These are phyloP conservation scores for Dallia pectoralis DNA, from an alignment of 2,797 vertebrate species.

Conservation along the genomic window DNA sequence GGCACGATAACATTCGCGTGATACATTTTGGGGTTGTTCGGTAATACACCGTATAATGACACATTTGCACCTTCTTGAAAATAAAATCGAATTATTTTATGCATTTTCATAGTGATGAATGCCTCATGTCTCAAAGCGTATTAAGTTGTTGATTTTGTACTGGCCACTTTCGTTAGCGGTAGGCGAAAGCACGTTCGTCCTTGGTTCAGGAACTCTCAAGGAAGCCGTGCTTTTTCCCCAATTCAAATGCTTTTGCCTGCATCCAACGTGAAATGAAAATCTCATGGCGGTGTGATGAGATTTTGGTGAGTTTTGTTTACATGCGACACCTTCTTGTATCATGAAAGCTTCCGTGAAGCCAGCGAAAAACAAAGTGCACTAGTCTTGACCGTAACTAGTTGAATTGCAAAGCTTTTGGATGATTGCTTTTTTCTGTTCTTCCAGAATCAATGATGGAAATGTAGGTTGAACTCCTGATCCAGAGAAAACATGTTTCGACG, in stretches of 20 bases:
- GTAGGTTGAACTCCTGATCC: neutral
- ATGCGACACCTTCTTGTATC: neutral
- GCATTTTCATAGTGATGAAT: neutral
- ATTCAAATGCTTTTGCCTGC: neutral
- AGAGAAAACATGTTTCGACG: conserved; percentile 61
- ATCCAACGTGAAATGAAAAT: neutral
- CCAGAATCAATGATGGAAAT: conserved; percentile 4
- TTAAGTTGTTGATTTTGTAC: neutral
- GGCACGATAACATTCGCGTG: neutral
- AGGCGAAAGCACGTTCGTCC: conserved; percentile 7
- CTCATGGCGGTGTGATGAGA: neutral
- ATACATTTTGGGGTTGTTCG: neutral
- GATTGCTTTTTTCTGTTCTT: conserved; percentile 41
- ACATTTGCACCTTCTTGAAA: neutral
- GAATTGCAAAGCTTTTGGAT: neutral
- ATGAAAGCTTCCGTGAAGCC: neutral
- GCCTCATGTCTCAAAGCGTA: neutral
- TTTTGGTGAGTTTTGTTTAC: conserved; percentile 2
- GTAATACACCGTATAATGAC: neutral
- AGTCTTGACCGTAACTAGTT: neutral
- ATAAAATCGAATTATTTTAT: neutral
- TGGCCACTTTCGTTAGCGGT: conserved; percentile 15
- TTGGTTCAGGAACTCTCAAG: neutral
- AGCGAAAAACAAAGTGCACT: neutral
- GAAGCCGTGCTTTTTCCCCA: too few relatives aligned